phyloP scores from a whole-genome alignment of 2,113 vertebrate genomes.

The Pituophis catenifer region DNA sequence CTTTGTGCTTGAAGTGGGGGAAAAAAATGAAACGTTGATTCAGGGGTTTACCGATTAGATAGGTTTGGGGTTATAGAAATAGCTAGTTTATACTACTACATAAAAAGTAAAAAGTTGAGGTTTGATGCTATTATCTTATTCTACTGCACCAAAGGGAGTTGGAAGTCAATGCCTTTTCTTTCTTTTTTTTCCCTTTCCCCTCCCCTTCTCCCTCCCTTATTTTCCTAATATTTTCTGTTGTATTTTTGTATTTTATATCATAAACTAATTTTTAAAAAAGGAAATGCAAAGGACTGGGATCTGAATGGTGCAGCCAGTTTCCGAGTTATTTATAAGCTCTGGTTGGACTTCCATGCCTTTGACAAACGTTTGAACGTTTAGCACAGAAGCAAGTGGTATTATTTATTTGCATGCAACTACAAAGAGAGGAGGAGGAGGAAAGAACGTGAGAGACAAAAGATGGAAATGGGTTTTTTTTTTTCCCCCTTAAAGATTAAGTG shows the following conservation, averaged over 20 bases:
- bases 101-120: background rate
- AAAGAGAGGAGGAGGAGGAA: background rate
- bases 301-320: constrained; percentile 26
- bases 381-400: constrained; percentile 4
- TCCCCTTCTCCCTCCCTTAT: background rate
- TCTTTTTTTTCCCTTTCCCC: background rate
- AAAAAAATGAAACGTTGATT: background rate
- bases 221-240: background rate
- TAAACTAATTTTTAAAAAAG: background rate
- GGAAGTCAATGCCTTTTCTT: background rate
- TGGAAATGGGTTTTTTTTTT: background rate
- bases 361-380: background rate
- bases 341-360: background rate
- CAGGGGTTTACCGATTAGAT: background rate
- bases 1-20: background rate
- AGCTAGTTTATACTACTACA: background rate
- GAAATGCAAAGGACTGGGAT: constrained; percentile 10
- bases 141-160: background rate
- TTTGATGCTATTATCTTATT: background rate
- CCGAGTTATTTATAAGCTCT: constrained; percentile 20
- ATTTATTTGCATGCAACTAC: constrained; percentile 6
- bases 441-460: background rate
- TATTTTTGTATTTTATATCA: background rate
- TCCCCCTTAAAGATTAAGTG: background rate
- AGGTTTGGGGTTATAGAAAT: background rate